A percentile compares a stretch with the other conserved stretches of the same genome.
These are phyloP conservation scores for Calliphora vicina DNA, from an alignment of 1,140 invertebrate genomes.

Conservation along the genomic window DNA sequence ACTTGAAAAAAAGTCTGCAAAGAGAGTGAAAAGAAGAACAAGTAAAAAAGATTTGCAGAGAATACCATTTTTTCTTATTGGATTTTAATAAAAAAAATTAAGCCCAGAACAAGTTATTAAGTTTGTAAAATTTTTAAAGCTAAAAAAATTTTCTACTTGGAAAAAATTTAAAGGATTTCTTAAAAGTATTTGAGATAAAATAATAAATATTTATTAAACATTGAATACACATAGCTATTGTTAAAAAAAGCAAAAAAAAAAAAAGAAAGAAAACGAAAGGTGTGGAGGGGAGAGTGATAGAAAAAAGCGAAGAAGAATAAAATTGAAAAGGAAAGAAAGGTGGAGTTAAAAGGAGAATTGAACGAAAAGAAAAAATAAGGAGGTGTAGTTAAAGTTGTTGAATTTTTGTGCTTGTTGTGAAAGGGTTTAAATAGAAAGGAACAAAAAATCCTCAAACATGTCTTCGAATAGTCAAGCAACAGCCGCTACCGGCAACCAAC, in stretches of 20 bases:
- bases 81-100: constrained; percentile 8
- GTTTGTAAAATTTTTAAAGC: no score
- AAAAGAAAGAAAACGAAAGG: background rate
- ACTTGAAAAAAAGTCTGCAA: constrained; percentile 9
- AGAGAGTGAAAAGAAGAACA: constrained; percentile 29
- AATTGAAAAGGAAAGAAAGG: background rate
- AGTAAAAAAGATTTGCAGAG: constrained; percentile 2
- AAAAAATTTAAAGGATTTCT: no score
- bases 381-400: constrained; percentile 18
- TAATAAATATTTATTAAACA: constrained; percentile 15
- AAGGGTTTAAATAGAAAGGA: background rate
- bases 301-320: constrained; percentile 17
- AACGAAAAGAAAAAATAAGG: background rate
- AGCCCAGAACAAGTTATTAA: background rate
- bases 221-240: constrained; percentile 26
- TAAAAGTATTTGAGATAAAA: no score
- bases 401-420: background rate
- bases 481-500: constrained; percentile 37
- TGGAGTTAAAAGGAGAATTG: background rate
- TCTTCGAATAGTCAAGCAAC: constrained; percentile 61
- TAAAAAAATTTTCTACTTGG: no score
- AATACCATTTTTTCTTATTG: background rate
- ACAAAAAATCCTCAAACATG: constrained; percentile 44
- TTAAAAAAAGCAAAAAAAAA: background rate
- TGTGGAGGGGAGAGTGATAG: background rate